A percentile compares a stretch with the other conserved stretches of the same genome.
These are phyloP conservation scores for Oligia latruncula DNA, from an alignment of 2,888 invertebrate genomes.

Conservation along the genomic window DNA sequence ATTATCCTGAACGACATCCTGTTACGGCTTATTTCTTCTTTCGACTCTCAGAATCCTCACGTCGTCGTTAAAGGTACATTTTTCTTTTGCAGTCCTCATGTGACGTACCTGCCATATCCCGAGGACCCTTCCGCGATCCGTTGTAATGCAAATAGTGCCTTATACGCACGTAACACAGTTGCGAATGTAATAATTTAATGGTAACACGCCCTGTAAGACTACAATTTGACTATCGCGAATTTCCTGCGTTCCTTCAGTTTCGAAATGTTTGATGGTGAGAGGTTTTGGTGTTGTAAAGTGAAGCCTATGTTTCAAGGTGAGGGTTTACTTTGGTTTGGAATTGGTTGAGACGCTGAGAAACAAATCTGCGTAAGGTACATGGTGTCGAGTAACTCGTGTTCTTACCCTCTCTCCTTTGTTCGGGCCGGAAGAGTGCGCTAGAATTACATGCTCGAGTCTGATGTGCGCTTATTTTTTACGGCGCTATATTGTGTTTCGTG, in stretches of 20 bases:
- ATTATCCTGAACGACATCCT: conserved; percentile 89
- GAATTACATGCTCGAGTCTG: conserved; percentile 90
- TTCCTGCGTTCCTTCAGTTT: conserved; percentile 83
- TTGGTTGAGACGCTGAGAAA: conserved; percentile 83
- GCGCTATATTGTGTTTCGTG: conserved; percentile 88
- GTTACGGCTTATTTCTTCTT: conserved; percentile 89
- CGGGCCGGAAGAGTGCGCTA: conserved; percentile 90
- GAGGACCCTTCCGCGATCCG: conserved; percentile 82
- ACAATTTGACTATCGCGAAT: conserved; percentile 90
- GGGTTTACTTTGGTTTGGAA: conserved; percentile 80
- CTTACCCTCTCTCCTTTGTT: conserved; percentile 90
- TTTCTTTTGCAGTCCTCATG: conserved; percentile 89
- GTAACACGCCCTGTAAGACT: conserved; percentile 88
- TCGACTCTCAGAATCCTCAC: conserved; percentile 87
- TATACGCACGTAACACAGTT: conserved; percentile 86
- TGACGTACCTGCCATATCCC: conserved; percentile 85
- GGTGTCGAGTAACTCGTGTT: conserved; percentile 91
- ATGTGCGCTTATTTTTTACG: conserved; percentile 90
- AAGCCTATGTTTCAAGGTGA: conserved; percentile 75
- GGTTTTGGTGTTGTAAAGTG: conserved; percentile 75
- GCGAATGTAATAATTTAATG: conserved; percentile 88
- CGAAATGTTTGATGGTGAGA: conserved; percentile 80
- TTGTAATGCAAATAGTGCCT: conserved; percentile 85
- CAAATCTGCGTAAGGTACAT: conserved; percentile 90
- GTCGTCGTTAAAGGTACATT: conserved; percentile 90